Evolutionary conservation across 2,113 vertebrate genomes (phyloP).

Genomic region (Columba janthina): DNA sequence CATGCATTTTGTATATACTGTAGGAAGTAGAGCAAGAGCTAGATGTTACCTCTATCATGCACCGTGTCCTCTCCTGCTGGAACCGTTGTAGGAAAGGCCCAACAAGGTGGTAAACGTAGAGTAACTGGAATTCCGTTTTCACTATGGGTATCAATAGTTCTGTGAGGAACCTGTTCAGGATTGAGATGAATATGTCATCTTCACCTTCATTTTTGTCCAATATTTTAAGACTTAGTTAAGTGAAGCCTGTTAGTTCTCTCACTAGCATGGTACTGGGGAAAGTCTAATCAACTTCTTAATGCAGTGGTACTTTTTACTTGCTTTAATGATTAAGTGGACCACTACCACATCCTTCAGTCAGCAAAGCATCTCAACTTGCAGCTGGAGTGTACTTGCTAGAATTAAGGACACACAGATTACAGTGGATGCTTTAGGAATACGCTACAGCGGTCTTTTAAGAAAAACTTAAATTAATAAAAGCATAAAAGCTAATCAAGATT

Average conservation of each 20-base stretch:
- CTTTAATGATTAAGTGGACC: not conserved
- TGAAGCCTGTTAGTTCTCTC: not conserved
- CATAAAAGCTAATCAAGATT: not conserved
- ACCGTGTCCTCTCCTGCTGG: constrained; percentile 96
- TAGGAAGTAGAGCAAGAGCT: not conserved
- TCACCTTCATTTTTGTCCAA: not conserved
- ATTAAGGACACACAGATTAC: not conserved
- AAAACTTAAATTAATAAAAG: not conserved
- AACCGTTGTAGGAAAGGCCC: constrained; percentile 97
- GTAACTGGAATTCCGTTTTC: constrained; percentile 96
- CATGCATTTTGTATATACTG: not conserved
- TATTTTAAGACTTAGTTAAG: not conserved
- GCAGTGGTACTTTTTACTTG: not conserved
- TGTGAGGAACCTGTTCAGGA: constrained; percentile 85
- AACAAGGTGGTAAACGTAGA: constrained; percentile 98
- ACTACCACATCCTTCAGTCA: not conserved
- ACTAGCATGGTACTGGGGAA: not conserved
- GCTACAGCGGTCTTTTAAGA: not conserved
- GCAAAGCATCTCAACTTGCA: not conserved
- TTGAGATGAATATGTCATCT: not conserved
- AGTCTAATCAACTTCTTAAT: not conserved
- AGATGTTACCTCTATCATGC: constrained; percentile 93
- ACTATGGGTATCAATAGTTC: constrained; percentile 94
- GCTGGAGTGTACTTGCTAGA: not conserved
- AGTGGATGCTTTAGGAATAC: not conserved